Base-by-base conservation (phyloP, 2,113 vertebrate genomes). In the Brachyistius frenatus region DNA sequence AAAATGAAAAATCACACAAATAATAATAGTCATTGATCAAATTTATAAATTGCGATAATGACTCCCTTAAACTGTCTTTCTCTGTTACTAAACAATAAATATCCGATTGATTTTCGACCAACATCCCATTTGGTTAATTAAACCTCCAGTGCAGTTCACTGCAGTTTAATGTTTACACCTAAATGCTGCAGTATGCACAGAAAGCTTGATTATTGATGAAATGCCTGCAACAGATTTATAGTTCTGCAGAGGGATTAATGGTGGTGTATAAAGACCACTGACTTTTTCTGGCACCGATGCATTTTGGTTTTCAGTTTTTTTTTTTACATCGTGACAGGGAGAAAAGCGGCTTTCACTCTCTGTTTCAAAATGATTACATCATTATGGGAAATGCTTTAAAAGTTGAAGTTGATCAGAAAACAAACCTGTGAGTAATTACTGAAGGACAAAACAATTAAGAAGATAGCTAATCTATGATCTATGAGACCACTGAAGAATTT, bases 131-230 rank as follows among this genome's bases (percentile, higher is more conserved):
- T 58, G 32, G 23, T 55, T 62, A 52, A 37, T 58, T 70, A 44
- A 31, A 73, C 5, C 44, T 70, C 1, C 36, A 73, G 53, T 30
- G 16, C 55, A 64, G 66, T 66, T 66, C 44, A 66, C 30, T 61
- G 56, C 68, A 53, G 66, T 71, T 80, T 73, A 68, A 73, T 60
- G 61, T 52, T 49, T 46, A 23, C 7, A 1, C 64, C 31, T 73
- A 73, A 76, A 57, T 62, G 72, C 41, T 72, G 44, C 67, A 54
- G 63, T 33, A 3, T 46, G 50, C 31, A 74, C 35, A 68, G 10
- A 44, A 72, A 75, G 55, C 57, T 77, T 33, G 31, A 53, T 75
- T 69, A 84, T 79, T 84, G 78, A 84, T 81, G 68, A 60, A 16
- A 66, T 62, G 81, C 76, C 70, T 49, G 14, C 73, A 54, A 23